Conservation (phyloP, 2,113 vertebrate genomes). For the Menidia beryllina region DNA sequence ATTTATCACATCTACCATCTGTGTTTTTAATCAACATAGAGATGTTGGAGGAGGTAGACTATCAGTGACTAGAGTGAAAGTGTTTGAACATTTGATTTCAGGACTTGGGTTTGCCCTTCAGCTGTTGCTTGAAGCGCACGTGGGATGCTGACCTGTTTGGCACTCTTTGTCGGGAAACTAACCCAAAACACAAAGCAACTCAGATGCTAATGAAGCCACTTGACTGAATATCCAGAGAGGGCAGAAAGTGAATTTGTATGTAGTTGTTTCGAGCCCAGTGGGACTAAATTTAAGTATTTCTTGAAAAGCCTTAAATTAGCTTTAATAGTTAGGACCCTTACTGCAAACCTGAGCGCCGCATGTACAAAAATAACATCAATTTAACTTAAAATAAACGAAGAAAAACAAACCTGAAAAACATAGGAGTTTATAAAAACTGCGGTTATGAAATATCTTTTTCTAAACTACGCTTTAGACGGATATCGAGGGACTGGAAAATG, state of each 20-base stretch:
- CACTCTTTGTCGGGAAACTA: slow-evolving; percentile 75
- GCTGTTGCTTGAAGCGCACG: slow-evolving; percentile 72
- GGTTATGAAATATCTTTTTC: too few relatives aligned
- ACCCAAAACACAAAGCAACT: slow-evolving; percentile 74
- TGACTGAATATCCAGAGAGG: slow-evolving; percentile 64
- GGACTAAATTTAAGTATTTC: too few relatives aligned
- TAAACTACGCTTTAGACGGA: too few relatives aligned
- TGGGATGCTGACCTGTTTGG: slow-evolving; percentile 73
- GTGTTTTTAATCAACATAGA: not conserved
- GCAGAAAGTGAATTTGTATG: slow-evolving; percentile 32
- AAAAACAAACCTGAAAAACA: too few relatives aligned
- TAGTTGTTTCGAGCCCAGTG: not conserved
- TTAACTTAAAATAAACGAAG: too few relatives aligned
- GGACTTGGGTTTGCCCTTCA: slow-evolving; percentile 77
- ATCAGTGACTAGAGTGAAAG: slow-evolving; percentile 48
- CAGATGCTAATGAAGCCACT: slow-evolving; percentile 75
- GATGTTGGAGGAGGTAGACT: slow-evolving; percentile 6
- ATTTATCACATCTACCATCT: slow-evolving; percentile 53
- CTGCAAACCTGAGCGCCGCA: too few relatives aligned
- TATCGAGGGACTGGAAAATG: too few relatives aligned
- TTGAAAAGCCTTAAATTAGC: too few relatives aligned
- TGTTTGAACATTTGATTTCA: slow-evolving; percentile 61
- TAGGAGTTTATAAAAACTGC: too few relatives aligned
- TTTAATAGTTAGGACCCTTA: too few relatives aligned
- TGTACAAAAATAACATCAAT: too few relatives aligned